Conservation (phyloP, 2,797 vertebrate genomes). For the Sciurus vulgaris region DNA sequence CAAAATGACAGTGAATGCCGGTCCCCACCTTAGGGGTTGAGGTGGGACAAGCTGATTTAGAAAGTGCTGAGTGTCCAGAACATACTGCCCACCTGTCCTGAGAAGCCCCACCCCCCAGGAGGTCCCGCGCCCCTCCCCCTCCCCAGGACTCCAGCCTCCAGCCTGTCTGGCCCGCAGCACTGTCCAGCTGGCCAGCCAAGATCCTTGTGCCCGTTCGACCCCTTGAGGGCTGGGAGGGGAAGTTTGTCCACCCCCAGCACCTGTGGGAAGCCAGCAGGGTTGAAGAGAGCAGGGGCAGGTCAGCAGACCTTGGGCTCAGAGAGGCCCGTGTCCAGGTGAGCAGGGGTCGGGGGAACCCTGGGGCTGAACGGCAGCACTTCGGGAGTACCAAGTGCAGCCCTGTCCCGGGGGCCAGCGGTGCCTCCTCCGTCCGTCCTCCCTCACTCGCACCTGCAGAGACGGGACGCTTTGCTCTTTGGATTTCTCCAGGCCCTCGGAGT, state of each 20-base stretch:
- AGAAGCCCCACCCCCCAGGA: neutral
- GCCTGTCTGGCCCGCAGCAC: neutral
- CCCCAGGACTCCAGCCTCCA: neutral
- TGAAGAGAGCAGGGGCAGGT: too few relatives aligned
- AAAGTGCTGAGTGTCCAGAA: neutral
- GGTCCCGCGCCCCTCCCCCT: fast-evolving
- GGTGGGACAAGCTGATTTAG: neutral
- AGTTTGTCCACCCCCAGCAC: neutral
- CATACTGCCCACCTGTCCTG: neutral
- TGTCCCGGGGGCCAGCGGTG: fast-evolving
- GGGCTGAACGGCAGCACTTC: fast-evolving
- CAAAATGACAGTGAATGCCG: neutral
- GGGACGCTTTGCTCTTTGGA: neutral
- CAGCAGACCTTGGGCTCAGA: too few relatives aligned
- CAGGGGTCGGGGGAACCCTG: neutral
- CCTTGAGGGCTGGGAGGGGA: neutral
- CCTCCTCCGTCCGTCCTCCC: neutral
- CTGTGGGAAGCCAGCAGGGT: too few relatives aligned
- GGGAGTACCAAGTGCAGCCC: neutral
- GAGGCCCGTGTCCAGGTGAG: neutral
- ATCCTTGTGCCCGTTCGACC: neutral
- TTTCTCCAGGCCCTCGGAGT: neutral
- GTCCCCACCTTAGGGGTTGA: too few relatives aligned
- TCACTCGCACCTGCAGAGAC: neutral
- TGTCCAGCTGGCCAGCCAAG: neutral